phyloP scores from a whole-genome alignment of 2,797 vertebrate genomes.

The Danio albolineatus region DNA sequence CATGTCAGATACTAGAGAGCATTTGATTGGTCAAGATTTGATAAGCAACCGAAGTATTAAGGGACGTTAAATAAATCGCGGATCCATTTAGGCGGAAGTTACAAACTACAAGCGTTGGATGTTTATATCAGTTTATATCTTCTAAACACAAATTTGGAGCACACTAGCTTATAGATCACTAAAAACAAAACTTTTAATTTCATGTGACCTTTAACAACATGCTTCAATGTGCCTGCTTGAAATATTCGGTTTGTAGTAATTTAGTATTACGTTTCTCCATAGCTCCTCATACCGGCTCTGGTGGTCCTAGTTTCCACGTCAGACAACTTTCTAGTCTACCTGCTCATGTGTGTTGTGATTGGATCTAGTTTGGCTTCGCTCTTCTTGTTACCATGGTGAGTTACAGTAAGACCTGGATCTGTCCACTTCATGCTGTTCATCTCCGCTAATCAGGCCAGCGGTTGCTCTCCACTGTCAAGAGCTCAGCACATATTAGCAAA shows the following conservation, averaged over 20 bases:
- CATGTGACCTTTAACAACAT: too few species aligned
- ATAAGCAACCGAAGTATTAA: too few species aligned
- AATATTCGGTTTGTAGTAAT: background rate
- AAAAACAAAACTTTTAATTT: too few species aligned
- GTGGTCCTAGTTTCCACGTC: slow-evolving; percentile 69
- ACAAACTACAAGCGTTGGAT: too few species aligned
- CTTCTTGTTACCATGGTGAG: slow-evolving; percentile 83
- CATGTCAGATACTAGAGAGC: too few species aligned
- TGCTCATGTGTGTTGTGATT: slow-evolving; percentile 73
- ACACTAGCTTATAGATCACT: too few species aligned
- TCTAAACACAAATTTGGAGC: too few species aligned
- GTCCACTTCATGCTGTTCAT: slow-evolving; percentile 38
- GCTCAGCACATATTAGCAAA: background rate
- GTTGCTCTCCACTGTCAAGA: background rate
- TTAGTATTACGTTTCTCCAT: slow-evolving; percentile 27
- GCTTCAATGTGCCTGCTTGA: background rate
- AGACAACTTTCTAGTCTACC: slow-evolving; percentile 74
- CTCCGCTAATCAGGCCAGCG: slow-evolving; percentile 30
- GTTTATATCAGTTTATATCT: too few species aligned
- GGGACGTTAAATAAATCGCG: too few species aligned
- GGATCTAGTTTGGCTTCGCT: slow-evolving; percentile 78
- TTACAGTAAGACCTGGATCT: slow-evolving; percentile 57
- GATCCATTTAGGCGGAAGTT: too few species aligned
- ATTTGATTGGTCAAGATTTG: too few species aligned
- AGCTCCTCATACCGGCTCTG: slow-evolving; percentile 80